Conservation (phyloP, 1,140 invertebrate genomes). For the Saccostrea echinata region DNA sequence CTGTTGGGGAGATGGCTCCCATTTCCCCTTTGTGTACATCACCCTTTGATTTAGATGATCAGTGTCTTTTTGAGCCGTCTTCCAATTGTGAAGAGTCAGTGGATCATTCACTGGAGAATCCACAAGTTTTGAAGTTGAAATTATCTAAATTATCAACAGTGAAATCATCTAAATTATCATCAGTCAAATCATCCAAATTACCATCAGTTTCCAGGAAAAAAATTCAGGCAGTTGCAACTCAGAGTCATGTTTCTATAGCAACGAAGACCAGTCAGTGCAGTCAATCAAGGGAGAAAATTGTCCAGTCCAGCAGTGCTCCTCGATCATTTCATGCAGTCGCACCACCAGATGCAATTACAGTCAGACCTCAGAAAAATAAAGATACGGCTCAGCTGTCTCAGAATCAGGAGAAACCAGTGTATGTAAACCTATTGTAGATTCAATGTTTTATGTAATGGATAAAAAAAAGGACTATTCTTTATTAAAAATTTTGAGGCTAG, state of each 20-base stretch:
- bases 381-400: not conserved
- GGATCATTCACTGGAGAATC: not conserved
- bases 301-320: not conserved
- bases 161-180: not conserved
- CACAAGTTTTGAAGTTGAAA: not conserved
- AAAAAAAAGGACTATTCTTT: no score
- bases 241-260: not conserved
- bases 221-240: not conserved
- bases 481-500: no score
- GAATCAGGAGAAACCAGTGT: not conserved
- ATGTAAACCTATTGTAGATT: not conserved
- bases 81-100: not conserved
- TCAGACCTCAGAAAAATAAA: constrained; percentile 31
- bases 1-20: not conserved
- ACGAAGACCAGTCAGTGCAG: not conserved
- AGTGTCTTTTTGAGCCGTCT: not conserved
- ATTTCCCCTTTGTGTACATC: constrained; percentile 3
- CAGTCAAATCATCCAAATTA: not conserved
- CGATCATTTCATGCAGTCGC: constrained; percentile 9
- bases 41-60: constrained; percentile 10
- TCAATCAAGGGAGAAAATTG: not conserved
- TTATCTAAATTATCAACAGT: constrained; percentile 1
- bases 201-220: not conserved
- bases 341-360: constrained; percentile 25
- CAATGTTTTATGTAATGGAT: no score